Evolutionary conservation across 2,888 invertebrate genomes (phyloP).

Genomic region (Torymus texanus): DNA sequence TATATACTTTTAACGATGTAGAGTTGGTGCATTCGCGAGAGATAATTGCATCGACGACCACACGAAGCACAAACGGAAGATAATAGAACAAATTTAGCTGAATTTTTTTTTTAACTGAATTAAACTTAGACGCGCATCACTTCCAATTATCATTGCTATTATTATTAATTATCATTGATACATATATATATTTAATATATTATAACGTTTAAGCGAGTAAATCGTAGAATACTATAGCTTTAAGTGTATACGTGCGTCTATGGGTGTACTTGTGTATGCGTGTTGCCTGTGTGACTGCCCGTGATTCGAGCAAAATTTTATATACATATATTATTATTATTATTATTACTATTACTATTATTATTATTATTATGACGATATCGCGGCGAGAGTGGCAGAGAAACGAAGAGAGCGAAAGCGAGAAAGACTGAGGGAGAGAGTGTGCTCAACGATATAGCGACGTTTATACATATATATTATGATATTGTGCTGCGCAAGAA

Average conservation of each 20-base stretch:
- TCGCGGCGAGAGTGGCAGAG: slow-evolving; percentile 38
- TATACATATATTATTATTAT: slow-evolving; percentile 43
- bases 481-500: slow-evolving; percentile 75
- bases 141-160: not conserved
- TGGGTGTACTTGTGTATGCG: slow-evolving; percentile 10
- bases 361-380: too few relatives aligned
- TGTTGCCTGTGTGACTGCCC: not conserved
- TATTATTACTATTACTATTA: slow-evolving; percentile 26
- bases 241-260: slow-evolving; percentile 56
- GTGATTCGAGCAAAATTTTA: slow-evolving; percentile 25
- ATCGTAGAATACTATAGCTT: slow-evolving; percentile 57
- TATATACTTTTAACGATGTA: too few relatives aligned
- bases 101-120: too few relatives aligned
- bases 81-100: too few relatives aligned
- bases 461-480: slow-evolving; percentile 66
- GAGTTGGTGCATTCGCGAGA: too few relatives aligned
- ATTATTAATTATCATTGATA: slow-evolving; percentile 28
- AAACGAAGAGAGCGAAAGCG: too few relatives aligned
- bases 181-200: slow-evolving; percentile 25
- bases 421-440: slow-evolving; percentile 62
- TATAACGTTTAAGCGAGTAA: slow-evolving; percentile 47
- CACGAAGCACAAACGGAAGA: too few relatives aligned
- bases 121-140: not conserved
- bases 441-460: slow-evolving; percentile 68
- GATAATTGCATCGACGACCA: too few relatives aligned